Conservation (phyloP, 2,888 invertebrate species). For the Miltochrista miniata region DNA sequence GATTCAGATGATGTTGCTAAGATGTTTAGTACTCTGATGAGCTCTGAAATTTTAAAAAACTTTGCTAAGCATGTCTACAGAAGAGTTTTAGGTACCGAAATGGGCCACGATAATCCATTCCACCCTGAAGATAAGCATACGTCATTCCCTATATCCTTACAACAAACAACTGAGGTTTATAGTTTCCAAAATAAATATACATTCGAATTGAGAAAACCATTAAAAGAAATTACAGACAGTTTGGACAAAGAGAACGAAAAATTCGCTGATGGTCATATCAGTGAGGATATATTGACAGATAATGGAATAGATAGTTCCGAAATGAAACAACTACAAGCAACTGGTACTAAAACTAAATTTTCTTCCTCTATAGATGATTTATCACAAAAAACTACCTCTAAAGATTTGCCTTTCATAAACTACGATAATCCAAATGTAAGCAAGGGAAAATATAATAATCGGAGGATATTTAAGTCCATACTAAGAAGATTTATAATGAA, state of each 20-base stretch:
- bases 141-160: neutral
- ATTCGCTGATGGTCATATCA: conserved; percentile 17
- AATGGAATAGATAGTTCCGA: conserved; percentile 1
- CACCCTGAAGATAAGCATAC: conserved; percentile 51
- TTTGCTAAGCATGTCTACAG: conserved; percentile 31
- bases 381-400: neutral
- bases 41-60: conserved; percentile 28
- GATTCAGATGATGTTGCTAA: conserved; percentile 38
- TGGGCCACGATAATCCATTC: conserved; percentile 48
- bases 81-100: conserved; percentile 15
- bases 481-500: conserved; percentile 34
- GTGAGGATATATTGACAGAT: conserved; percentile 9
- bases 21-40: conserved; percentile 32
- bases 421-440: neutral
- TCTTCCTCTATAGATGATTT: neutral
- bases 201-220: neutral
- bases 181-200: neutral
- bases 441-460: conserved; percentile 8
- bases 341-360: too few relatives aligned
- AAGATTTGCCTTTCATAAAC: neutral
- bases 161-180: neutral
- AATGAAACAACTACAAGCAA: neutral
- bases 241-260: conserved; percentile 45
- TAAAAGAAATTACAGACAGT: conserved; percentile 2
- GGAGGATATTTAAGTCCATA: conserved; percentile 16